phyloP scores from a whole-genome alignment of 2,888 invertebrate species.

The Aspidiotus destructor region DNA sequence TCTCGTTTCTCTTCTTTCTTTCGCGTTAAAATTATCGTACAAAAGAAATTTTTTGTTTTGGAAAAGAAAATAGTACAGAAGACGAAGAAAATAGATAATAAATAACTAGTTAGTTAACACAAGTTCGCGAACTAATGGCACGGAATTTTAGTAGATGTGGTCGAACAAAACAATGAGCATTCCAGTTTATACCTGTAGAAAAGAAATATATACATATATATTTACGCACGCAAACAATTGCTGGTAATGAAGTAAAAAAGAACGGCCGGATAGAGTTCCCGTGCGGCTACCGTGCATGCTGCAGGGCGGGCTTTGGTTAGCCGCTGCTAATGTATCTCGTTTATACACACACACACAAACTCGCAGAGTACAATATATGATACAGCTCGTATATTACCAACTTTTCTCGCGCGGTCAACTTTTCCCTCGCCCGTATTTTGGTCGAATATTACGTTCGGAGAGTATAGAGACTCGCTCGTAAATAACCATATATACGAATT shows the following conservation, averaged over 20 bases:
- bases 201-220: conserved; percentile 4
- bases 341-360: no score
- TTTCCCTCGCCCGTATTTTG: no score
- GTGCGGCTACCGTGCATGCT: conserved; percentile 19
- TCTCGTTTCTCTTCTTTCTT: not conserved
- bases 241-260: conserved; percentile 27
- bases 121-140: conserved; percentile 4
- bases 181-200: not conserved
- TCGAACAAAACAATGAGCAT: not conserved
- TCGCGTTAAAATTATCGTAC: not conserved
- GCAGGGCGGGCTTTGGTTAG: no score
- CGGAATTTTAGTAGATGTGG: conserved; percentile 1
- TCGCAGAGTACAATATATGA: no score
- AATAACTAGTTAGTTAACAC: conserved; percentile 2
- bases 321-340: no score
- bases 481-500: no score
- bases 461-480: no score
- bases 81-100: not conserved
- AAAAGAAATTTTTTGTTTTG: not conserved
- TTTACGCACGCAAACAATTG: conserved; percentile 19
- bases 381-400: no score
- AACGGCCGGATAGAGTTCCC: conserved; percentile 23
- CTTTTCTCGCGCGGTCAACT: no score
- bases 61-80: no score
- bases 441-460: no score